phyloP scores from a whole-genome alignment of 2,113 vertebrate species.

The Salvator merianae region DNA sequence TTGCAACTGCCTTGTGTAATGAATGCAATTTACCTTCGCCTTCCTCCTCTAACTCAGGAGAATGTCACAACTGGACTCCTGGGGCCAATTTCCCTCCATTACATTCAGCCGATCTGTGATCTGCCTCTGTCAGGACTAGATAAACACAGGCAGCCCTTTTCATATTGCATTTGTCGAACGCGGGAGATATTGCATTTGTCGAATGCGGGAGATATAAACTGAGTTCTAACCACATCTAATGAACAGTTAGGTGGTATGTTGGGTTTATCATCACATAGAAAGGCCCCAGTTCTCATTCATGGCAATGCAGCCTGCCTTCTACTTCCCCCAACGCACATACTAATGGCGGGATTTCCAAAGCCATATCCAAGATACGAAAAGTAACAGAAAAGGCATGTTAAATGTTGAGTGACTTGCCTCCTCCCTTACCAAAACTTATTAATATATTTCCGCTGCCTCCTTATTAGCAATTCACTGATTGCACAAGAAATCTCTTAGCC shows the following conservation, averaged over 20 bases:
- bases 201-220: conserved; percentile 56
- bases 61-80: conserved; percentile 42
- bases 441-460: conserved; percentile 33
- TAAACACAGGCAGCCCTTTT: conserved; percentile 48
- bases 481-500: neutral
- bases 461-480: conserved; percentile 31
- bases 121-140: conserved; percentile 51
- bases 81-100: conserved; percentile 59
- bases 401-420: neutral
- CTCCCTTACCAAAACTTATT: neutral
- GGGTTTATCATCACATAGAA: conserved; percentile 47
- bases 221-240: conserved; percentile 55
- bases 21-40: conserved; percentile 45
- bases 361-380: neutral
- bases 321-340: neutral
- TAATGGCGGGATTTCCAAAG: conserved; percentile 1
- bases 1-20: conserved; percentile 24
- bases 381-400: neutral
- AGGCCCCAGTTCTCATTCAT: conserved; percentile 3
- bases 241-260: conserved; percentile 37
- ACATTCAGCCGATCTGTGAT: conserved; percentile 40
- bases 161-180: conserved; percentile 37
- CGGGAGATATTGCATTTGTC: conserved; percentile 36
- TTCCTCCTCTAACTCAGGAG: conserved; percentile 21
- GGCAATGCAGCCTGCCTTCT: neutral